Evolutionary conservation across 2,888 invertebrate genomes (phyloP).

Genomic region (Chymomyza fuscimana): DNA sequence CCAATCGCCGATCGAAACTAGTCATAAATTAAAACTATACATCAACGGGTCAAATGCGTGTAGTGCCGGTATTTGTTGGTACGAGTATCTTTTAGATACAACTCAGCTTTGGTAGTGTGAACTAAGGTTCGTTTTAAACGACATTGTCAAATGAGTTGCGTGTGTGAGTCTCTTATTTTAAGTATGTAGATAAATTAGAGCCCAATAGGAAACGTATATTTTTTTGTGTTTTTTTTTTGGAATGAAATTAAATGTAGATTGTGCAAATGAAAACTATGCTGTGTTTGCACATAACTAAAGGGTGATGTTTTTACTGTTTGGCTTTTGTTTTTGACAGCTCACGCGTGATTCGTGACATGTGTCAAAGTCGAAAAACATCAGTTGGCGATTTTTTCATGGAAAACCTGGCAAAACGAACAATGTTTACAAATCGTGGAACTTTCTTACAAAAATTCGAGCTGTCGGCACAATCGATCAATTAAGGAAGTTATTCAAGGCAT

Average conservation of each 20-base stretch:
- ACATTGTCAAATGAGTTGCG: not conserved
- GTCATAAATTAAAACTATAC: slow-evolving; percentile 3
- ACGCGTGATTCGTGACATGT: no score
- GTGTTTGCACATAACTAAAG: not conserved
- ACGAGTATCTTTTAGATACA: not conserved
- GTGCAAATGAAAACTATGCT: not conserved
- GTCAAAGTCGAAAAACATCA: no score
- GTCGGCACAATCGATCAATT: no score
- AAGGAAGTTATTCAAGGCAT: no score
- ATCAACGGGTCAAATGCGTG: slow-evolving; percentile 5
- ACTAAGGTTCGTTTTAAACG: not conserved
- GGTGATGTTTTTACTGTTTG: no score
- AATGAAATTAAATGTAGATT: not conserved
- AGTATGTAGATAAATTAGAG: not conserved
- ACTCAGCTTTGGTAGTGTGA: not conserved
- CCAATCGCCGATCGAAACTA: not conserved
- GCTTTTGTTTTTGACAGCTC: no score
- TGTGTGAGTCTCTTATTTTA: not conserved
- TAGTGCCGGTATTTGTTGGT: not conserved
- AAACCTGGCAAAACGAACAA: no score
- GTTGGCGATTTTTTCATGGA: no score
- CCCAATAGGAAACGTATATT: not conserved
- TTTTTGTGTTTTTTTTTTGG: not conserved
- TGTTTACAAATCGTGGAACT: no score
- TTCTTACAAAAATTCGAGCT: no score